phyloP scores from a whole-genome alignment of 2,888 invertebrate genomes.

The Oligia strigilis region DNA sequence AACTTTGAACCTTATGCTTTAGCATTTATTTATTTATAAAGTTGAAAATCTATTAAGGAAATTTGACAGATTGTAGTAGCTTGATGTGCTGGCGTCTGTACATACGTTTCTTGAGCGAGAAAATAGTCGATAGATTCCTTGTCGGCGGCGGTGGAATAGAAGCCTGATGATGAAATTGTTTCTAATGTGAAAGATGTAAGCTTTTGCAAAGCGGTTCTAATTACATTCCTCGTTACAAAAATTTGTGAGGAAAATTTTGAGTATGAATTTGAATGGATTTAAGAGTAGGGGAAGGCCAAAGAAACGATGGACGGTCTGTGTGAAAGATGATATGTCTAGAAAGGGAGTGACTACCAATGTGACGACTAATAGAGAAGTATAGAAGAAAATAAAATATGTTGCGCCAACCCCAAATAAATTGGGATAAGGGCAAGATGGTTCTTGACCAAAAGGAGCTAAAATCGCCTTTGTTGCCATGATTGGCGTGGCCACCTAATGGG shows the following conservation, averaged over 20 bases:
- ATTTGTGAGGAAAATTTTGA: neutral
- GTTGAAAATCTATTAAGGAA: no score
- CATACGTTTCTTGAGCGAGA: neutral
- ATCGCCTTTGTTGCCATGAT: neutral
- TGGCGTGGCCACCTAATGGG: neutral
- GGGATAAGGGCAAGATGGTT: neutral
- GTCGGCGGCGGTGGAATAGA: neutral
- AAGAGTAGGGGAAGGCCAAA: neutral
- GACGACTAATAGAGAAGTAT: neutral
- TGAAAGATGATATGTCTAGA: neutral
- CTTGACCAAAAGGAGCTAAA: neutral
- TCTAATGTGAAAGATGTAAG: neutral
- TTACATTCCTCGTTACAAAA: neutral
- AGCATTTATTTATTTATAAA: no score
- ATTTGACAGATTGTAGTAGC: no score
- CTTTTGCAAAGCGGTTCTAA: neutral
- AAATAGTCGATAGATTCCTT: neutral
- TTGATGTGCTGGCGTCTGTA: no score
- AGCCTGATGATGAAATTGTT: neutral
- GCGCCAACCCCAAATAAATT: neutral
- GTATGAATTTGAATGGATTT: neutral
- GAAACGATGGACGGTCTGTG: neutral
- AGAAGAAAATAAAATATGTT: neutral
- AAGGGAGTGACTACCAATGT: neutral
- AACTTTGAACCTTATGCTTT: no score